A percentile compares a stretch with the other conserved stretches of the same genome.
Evolutionary conservation across 2,888 invertebrate genomes (phyloP).

Genomic region (Ferdinandea cuprea): DNA sequence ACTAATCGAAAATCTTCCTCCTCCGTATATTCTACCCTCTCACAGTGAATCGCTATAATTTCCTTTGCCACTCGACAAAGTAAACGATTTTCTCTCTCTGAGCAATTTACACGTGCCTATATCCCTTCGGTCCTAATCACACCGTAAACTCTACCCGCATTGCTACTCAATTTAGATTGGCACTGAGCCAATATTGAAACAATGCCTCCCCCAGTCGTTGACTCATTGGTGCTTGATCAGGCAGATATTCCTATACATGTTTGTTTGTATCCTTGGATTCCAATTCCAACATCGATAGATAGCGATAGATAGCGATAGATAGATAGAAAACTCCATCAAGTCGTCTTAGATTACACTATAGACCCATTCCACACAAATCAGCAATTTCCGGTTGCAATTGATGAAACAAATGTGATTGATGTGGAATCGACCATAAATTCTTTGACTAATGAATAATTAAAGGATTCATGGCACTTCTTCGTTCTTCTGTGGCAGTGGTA

Average conservation of each 20-base stretch:
- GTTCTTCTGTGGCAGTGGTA: neutral
- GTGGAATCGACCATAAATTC: neutral
- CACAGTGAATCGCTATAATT: neutral
- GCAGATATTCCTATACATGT: neutral
- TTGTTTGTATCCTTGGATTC: neutral
- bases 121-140: constrained; percentile 29
- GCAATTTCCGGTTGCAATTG: constrained; percentile 19
- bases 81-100: neutral
- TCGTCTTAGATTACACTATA: constrained; percentile 4
- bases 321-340: constrained; percentile 30
- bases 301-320: neutral
- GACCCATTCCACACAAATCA: neutral
- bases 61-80: neutral
- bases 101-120: constrained; percentile 34
- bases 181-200: constrained; percentile 40
- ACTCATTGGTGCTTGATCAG: constrained; percentile 14
- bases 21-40: too few species aligned
- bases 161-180: constrained; percentile 36
- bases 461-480: neutral
- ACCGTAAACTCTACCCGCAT: constrained; percentile 23
- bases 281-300: neutral
- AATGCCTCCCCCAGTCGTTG: constrained; percentile 19
- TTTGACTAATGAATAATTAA: constrained; percentile 20
- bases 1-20: too few species aligned
- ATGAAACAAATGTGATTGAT: constrained; percentile 17